These are phyloP conservation scores for Hydropotes inermis DNA, from an alignment of 2,113 vertebrate genomes.

Conservation along the genomic window DNA sequence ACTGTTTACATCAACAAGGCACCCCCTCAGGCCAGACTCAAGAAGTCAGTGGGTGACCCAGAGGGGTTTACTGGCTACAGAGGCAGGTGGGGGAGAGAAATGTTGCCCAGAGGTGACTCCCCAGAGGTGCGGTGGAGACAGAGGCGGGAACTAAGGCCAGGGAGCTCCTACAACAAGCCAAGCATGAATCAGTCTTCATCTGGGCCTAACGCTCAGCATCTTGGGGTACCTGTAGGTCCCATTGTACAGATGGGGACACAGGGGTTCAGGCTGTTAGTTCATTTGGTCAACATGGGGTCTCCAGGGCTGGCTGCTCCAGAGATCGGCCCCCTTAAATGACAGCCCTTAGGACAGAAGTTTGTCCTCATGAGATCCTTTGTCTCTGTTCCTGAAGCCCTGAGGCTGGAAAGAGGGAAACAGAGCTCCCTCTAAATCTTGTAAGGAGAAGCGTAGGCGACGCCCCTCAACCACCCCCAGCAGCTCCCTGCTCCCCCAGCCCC, in stretches of 20 bases:
- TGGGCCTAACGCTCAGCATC: neutral
- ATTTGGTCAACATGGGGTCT: accelerated
- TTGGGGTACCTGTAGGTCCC: neutral
- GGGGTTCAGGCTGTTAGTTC: accelerated
- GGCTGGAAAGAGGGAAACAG: no score
- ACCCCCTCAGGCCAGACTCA: neutral
- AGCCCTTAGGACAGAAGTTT: neutral
- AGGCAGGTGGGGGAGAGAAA: neutral
- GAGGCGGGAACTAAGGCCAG: neutral
- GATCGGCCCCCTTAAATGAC: neutral
- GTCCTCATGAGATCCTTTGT: neutral
- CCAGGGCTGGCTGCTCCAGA: neutral
- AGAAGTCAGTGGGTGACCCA: neutral
- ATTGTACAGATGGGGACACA: neutral
- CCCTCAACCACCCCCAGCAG: neutral
- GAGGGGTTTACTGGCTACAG: neutral
- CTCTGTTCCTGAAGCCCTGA: neutral
- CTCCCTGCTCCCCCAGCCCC: accelerated
- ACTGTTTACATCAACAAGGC: neutral
- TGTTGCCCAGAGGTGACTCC: neutral
- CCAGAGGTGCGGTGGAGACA: neutral
- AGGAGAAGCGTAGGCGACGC: accelerated
- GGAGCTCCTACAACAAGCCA: neutral
- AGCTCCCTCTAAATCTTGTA: neutral
- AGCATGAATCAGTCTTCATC: accelerated